Conservation (phyloP, 2,113 vertebrate species). For the Misgurnus anguillicaudatus region DNA sequence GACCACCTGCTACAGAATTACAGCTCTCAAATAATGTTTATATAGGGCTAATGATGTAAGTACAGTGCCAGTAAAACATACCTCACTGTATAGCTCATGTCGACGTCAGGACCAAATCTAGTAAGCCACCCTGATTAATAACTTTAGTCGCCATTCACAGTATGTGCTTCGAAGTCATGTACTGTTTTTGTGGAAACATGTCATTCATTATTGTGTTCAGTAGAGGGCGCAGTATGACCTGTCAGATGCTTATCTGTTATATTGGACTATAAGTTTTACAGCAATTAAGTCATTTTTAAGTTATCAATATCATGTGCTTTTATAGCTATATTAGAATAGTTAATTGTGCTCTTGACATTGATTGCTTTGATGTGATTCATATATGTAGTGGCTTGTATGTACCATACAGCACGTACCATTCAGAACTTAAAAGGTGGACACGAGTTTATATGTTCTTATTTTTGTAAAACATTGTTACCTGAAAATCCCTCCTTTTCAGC, state of each 20-base stretch:
- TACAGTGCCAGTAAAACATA: slow-evolving; percentile 10
- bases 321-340: neutral
- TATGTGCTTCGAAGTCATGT: neutral
- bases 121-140: neutral
- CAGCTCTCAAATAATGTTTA: slow-evolving; percentile 6
- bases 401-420: neutral
- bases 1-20: neutral
- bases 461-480: too few relatives aligned
- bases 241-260: neutral
- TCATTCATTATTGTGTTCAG: neutral
- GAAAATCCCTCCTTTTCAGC: too few relatives aligned
- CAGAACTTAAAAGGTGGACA: neutral
- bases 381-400: slow-evolving; percentile 23
- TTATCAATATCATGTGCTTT: neutral
- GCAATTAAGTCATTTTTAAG: neutral
- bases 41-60: neutral
- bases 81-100: neutral
- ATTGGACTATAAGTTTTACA: neutral
- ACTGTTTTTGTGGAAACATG: neutral
- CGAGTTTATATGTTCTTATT: too few relatives aligned
- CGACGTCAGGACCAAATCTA: neutral
- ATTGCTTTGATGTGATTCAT: slow-evolving; percentile 22
- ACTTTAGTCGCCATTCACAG: neutral
- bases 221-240: neutral
- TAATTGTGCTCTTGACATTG: slow-evolving; percentile 15